Evolutionary conservation across 2,888 invertebrate species (phyloP).

Genomic region (Ganaspis brasiliensis): DNA sequence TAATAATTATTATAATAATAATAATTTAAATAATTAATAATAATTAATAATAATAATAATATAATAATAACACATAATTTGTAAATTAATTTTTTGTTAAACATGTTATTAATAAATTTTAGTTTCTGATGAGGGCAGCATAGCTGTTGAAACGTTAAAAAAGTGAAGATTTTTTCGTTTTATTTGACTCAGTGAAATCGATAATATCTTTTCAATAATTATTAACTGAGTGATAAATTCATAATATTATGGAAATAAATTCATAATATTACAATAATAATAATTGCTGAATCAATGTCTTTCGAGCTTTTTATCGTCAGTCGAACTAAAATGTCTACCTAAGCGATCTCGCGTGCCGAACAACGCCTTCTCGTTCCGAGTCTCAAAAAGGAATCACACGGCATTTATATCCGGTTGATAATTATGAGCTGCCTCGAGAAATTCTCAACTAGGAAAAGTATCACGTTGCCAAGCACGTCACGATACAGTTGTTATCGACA

Average conservation of each 20-base stretch:
- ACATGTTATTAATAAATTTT: no score
- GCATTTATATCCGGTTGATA: constrained; percentile 73
- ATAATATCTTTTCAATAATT: no score
- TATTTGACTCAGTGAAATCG: no score
- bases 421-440: constrained; percentile 71
- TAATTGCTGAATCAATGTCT: constrained; percentile 55
- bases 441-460: constrained; percentile 68
- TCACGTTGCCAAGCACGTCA: constrained; percentile 72
- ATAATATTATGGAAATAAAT: no score
- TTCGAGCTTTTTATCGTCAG: constrained; percentile 58
- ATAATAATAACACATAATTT: constrained; percentile 37
- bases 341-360: constrained; percentile 71
- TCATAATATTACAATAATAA: no score
- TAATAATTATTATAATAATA: no score
- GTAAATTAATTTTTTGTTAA: no score
- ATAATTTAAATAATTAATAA: constrained; percentile 42
- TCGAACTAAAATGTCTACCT: constrained; percentile 58
- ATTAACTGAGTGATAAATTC: no score
- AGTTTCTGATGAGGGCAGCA: no score
- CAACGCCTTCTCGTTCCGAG: constrained; percentile 66
- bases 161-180: no score
- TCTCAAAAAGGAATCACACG: constrained; percentile 66
- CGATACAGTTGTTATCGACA: constrained; percentile 79
- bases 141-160: no score
- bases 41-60: constrained; percentile 46